phyloP scores from a whole-genome alignment of 1,140 invertebrate species.

The Diprion similis region DNA sequence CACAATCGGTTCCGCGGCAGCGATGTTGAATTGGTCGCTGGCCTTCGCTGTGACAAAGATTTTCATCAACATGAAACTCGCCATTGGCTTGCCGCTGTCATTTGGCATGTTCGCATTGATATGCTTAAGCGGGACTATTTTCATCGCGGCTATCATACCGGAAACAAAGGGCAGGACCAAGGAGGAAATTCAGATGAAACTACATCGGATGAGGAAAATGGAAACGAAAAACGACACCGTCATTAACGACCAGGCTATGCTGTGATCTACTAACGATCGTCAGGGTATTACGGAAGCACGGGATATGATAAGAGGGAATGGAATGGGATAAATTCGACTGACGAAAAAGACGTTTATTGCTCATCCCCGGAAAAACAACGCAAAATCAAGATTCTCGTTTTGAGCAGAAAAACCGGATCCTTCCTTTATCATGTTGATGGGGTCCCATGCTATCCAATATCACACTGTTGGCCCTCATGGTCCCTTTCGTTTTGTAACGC shows the following conservation, averaged over 20 bases:
- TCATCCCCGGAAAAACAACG: too few relatives aligned
- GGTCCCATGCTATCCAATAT: too few relatives aligned
- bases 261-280: not conserved
- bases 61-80: slow-evolving; percentile 54
- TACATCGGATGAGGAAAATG: slow-evolving; percentile 15
- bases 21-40: slow-evolving; percentile 62
- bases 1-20: slow-evolving; percentile 57
- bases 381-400: too few relatives aligned
- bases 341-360: too few relatives aligned
- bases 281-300: not conserved
- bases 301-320: not conserved
- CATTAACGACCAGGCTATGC: not conserved
- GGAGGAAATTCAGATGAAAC: slow-evolving; percentile 61
- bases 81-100: slow-evolving; percentile 59
- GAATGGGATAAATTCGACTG: too few relatives aligned
- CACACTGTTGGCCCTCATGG: too few relatives aligned
- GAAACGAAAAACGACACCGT: not conserved
- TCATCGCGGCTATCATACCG: slow-evolving; percentile 63
- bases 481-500: too few relatives aligned
- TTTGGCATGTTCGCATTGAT: slow-evolving; percentile 65
- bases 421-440: too few relatives aligned
- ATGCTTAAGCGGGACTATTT: slow-evolving; percentile 60
- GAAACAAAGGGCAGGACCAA: slow-evolving; percentile 67
- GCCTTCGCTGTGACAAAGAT: slow-evolving; percentile 65
- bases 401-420: too few relatives aligned